Percentiles rank a stretch among this genome's conserved stretches.
These are phyloP conservation scores for Pecten maximus DNA, from an alignment of 2,888 invertebrate genomes.

Conservation along the genomic window DNA sequence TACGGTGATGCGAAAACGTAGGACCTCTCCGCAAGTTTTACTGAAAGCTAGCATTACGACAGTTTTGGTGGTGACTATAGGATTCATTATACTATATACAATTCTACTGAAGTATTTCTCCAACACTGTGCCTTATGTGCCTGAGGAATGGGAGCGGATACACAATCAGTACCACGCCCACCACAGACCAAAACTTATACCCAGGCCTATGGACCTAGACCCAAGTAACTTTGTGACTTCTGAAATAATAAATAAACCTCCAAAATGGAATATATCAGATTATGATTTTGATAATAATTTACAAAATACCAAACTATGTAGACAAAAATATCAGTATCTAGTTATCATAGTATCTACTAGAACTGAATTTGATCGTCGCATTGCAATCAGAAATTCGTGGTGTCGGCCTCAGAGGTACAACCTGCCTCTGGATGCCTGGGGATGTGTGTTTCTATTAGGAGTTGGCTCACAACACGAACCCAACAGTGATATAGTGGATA, in stretches of 20 bases:
- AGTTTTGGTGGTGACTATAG: conserved; percentile 66
- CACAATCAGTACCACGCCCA: background rate
- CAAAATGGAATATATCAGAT: conserved; percentile 71
- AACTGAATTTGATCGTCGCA: conserved; percentile 67
- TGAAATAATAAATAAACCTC: conserved; percentile 50
- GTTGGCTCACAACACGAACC: conserved; percentile 27
- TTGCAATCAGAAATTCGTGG: conserved; percentile 73
- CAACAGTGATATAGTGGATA: background rate
- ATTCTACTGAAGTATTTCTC: conserved; percentile 68
- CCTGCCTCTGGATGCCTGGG: conserved; percentile 63
- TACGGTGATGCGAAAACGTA: conserved; percentile 66
- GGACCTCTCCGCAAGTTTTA: conserved; percentile 65
- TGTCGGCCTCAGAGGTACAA: conserved; percentile 65
- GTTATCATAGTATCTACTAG: conserved; percentile 75
- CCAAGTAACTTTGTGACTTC: conserved; percentile 26
- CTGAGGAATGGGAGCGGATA: conserved; percentile 49
- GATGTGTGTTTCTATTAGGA: conserved; percentile 77
- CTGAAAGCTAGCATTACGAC: conserved; percentile 73
- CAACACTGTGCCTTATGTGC: conserved; percentile 61
- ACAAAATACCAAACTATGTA: conserved; percentile 51
- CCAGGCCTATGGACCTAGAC: conserved; percentile 40
- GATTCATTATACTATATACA: conserved; percentile 71
- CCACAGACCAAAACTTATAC: conserved; percentile 14
- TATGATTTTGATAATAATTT: conserved; percentile 48
- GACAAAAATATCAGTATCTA: conserved; percentile 59